Percentiles rank a stretch among this genome's conserved stretches.
Evolutionary conservation across 2,113 vertebrate species (phyloP).

Genomic region (Boulengeromyrus knoepffleri): DNA sequence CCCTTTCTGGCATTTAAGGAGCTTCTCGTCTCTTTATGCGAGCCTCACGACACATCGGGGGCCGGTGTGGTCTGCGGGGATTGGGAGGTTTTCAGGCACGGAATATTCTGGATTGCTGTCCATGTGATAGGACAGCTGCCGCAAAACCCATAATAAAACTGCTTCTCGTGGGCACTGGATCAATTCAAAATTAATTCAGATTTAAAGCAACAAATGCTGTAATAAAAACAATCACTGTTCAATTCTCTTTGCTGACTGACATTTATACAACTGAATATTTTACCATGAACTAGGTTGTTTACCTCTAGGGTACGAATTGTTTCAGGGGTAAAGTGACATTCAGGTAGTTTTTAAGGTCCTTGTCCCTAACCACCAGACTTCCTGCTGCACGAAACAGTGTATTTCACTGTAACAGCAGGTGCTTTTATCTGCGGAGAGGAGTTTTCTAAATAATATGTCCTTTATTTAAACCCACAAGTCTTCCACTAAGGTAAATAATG

Average conservation of each 20-base stretch:
- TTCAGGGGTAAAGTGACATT: not conserved
- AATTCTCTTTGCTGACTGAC: not conserved
- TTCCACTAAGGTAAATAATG: not conserved
- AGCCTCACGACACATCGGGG: not conserved
- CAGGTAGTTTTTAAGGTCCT: not conserved
- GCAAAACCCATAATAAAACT: not conserved
- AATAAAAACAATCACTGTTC: not conserved
- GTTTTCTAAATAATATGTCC: not conserved
- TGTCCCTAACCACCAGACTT: not conserved
- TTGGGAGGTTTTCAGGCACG: not conserved
- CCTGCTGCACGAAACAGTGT: not conserved
- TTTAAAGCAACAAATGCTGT: not conserved
- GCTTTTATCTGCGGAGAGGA: not conserved
- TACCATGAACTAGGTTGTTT: not conserved
- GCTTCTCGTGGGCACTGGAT: not conserved
- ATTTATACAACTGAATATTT: not conserved
- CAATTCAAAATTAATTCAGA: not conserved
- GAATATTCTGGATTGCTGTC: not conserved
- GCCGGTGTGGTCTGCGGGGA: not conserved
- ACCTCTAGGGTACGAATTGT: not conserved
- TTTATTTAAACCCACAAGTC: not conserved
- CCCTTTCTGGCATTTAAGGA: not conserved
- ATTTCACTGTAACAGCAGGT: not conserved
- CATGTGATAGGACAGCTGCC: not conserved
- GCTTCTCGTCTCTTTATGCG: not conserved